Base-by-base conservation (phyloP, 2,888 invertebrate genomes). In the Conistra vaccinii region DNA sequence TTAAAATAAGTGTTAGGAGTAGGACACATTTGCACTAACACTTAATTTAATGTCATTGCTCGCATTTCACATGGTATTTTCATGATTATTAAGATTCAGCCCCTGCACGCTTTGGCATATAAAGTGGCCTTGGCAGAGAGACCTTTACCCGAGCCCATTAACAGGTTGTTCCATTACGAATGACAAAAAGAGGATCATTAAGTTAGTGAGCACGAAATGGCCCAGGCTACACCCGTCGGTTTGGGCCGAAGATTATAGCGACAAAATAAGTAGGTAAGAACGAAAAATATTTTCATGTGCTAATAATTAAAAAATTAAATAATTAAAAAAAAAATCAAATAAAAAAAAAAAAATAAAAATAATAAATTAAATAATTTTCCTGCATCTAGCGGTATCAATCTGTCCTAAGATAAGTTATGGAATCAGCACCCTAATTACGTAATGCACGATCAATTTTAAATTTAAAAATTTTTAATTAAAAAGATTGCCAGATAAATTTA, bases 41-140 rank as follows among this genome's bases (percentile, higher is more conserved):
- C 76, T 66, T 67, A 66, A 61, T 80, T 39, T 35, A 83, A 85
- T 76, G 78, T 51, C 72, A 78, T 83, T 67, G 74, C 53, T 75
- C 74, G 35, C 70, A 73, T 80, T 85, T 51, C 68, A 66, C 61
- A 62, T 76, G 75, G 67, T 78, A 86, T 78, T 85, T 85, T 80
- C 70, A 73, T 73, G 71, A 84, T 63, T 55, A 78, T 81, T 72
- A 73, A 78, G 62, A 73, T 66, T 61, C 48, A 78, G 69, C 86
- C 85, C 76, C 60, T 63, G 55, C 66, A 55, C 48, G 51, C 48
- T 65, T 71, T 81, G 81, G 66, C 81, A 84, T 81, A 83, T 81
- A 76, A 71, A 61, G 20, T 42, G 69, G 23, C 81, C 70, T 78
- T 84, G 73, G n/a, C 48, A 67, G 53, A 74, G 32, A 55, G 63